These are phyloP conservation scores for Aspidiotus rigidus DNA, from an alignment of 2,888 invertebrate genomes.

Conservation along the genomic window DNA sequence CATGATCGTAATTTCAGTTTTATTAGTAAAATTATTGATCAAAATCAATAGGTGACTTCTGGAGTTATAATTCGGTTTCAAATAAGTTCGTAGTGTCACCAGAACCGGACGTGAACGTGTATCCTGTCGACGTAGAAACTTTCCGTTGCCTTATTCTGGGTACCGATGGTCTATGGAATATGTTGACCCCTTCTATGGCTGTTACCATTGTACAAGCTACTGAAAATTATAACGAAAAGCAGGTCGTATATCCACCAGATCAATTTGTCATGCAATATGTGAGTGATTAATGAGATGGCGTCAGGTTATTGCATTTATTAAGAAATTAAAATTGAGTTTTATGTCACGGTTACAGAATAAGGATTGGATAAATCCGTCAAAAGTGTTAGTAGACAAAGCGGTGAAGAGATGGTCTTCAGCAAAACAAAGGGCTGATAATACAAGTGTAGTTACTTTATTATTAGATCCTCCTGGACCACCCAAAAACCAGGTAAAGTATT, in stretches of 20 bases:
- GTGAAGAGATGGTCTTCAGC: constrained; percentile 74
- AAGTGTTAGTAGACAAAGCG: constrained; percentile 73
- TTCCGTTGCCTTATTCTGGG: constrained; percentile 82
- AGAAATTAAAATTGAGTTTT: neutral
- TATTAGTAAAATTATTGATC: neutral
- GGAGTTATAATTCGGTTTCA: constrained; percentile 89
- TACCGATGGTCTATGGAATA: constrained; percentile 95
- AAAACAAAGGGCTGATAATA: constrained; percentile 89
- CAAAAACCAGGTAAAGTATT: constrained; percentile 33
- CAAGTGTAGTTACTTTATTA: constrained; percentile 86
- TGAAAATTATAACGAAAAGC: constrained; percentile 66
- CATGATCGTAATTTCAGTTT: neutral
- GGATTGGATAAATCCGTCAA: constrained; percentile 81
- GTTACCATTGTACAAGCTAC: constrained; percentile 75
- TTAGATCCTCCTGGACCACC: constrained; percentile 81
- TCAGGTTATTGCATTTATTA: neutral
- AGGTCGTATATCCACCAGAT: constrained; percentile 44
- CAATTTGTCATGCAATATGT: constrained; percentile 38
- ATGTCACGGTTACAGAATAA: constrained; percentile 30
- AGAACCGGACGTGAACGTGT: constrained; percentile 85
- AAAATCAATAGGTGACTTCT: constrained; percentile 67
- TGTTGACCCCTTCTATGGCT: constrained; percentile 73
- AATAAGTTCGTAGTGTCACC: constrained; percentile 96
- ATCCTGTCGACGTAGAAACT: constrained; percentile 62
- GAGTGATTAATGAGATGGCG: constrained; percentile 15